Evolutionary conservation across 1,140 invertebrate species (phyloP), one percentile per base, ranked within the genome.

Genomic region (Aphaenogaster floridana): DNA sequence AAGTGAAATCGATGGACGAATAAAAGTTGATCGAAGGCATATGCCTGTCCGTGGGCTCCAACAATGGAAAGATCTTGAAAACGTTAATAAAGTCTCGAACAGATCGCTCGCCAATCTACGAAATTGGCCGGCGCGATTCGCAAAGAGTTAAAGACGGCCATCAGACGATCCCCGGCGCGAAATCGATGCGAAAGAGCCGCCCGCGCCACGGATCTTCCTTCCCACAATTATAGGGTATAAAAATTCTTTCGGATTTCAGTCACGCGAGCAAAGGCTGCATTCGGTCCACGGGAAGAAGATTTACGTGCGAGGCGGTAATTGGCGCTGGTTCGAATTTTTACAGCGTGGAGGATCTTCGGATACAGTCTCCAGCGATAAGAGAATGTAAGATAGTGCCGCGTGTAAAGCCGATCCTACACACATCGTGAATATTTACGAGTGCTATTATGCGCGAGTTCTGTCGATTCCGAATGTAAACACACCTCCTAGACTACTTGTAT

Each of bases 201-300:
- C 89, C 88, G 90, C 90, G 90, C 89, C 87, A 90, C 89, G 87
- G 83, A 91, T 91, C 90, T 84, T 90, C 66, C 83, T 91, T 91
- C 87, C 90, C 90, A 90, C 90, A 88, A 91, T 91, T 91, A 91
- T 90, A 57, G 52, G 72, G 87, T 78, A 88, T 91, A 91, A 90
- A 90, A 91, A 91, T 86, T 90, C 89, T 88, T 88, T 88, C 80
- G 89, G 81, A 91, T 90, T 86, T 90, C 83, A 90, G 90, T 91
- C 90, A 91, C 89, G 90, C 90, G 87, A 91, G 64, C 68, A 36
- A 69, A 85, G 48, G 61, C 54, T 57, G 72, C 77, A 64, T 74
- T 90, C 89, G 88, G 85, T 87, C 89, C 88, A 88, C 68, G 79
- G 50, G 72, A 77, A 74, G 84, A 89, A 87, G 88, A 87, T 90